Base-by-base conservation (phyloP, 2,888 invertebrate genomes). In the Bimastos eiseni region DNA sequence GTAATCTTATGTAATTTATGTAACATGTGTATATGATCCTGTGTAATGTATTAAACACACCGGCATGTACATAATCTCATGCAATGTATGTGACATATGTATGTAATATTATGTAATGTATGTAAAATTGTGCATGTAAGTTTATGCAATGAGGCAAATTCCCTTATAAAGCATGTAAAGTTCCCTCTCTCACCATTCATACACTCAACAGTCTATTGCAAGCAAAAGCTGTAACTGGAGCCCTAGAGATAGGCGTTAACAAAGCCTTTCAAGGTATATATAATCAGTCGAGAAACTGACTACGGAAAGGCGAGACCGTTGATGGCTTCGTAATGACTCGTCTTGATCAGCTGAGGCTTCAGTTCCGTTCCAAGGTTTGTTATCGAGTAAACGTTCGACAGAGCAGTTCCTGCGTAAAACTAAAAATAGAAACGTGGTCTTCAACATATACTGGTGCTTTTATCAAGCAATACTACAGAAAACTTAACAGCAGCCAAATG, bases 261-360 rank as follows among this genome's bases (percentile, higher is more conserved):
- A 0, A n/a, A 8, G n/a, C 8, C 17, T n/a, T 70, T 70, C 0
- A 70, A 30, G n/a, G n/a, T n/a, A n/a, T n/a, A n/a, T n/a, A n/a
- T n/a, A 70, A 70, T 6, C 70, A 70, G 13, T n/a, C 3, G 5
- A 70, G 70, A n/a, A 70, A 70, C 70, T 70, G 95, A 97, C 98
- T 96, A 96, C 4, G 98, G 98, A 95, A 98, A 98, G 0, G 97
- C 96, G 86, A 98, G 95, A 93, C 97, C 97, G 93, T 97, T 97
- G 93, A 98, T 97, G 0, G 97, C 96, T 55, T 96, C 96, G 2
- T 97, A 96, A 94, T 98, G 98, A 93, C 98, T 97, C 0, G 98
- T 98, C 91, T 97, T 96, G 1, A 97, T 95, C 38, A 98, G 95
- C 89, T 96, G 96, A 1, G 97, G 96, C 13, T 96, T 95, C 94